Base-by-base conservation (phyloP, 2,113 vertebrate genomes). In the Syngnathus typhle region DNA sequence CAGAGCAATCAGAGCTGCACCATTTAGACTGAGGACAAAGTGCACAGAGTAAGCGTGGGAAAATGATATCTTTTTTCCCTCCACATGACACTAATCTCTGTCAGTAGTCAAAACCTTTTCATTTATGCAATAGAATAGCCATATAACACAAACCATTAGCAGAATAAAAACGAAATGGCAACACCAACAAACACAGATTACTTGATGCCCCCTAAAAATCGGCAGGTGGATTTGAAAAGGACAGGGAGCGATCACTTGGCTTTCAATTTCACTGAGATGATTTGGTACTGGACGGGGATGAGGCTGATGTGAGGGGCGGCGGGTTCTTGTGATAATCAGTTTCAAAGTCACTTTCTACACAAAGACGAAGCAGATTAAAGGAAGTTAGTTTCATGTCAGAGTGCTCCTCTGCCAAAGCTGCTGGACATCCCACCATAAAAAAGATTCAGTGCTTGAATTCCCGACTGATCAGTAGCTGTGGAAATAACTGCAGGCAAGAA, bases 31-130 rank as follows among this genome's bases (percentile, higher is more conserved):
- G 72, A 85, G 84, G 82, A 88, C 81, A 80, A 80, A 82, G 86
- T 78, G 80, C 77, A 68, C 73, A 21, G 66, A 82, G 81, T 70
- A 75, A 70, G 74, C 15, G 67, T 64, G 56, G 61, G 64, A 79
- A 75, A 86, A 87, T 87, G 83, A 79, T 84, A 87, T 89, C 82
- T 10, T 55, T 85, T 78, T 90, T 86, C 89, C 87, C 87, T 88
- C 78, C 66, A 84, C 82, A 82, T 65, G 9, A 71, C 65, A 65
- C 80, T 86, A 87, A 89, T 87, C 86, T 85, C 68, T 84, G 68
- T 82, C 82, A 85, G 76, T 73, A 83, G 82, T 80, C 71, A 46
- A 72, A 84, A 84, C 76, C 73, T 87, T 84, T 84, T 86, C 69
- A 84, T 70, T 69, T 78, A 71, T 79, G 78, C 80, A 83, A 73